These are phyloP conservation scores for Actinostola sp. DNA, from an alignment of 92 coral and sea anemone species.

Conservation along the genomic window DNA sequence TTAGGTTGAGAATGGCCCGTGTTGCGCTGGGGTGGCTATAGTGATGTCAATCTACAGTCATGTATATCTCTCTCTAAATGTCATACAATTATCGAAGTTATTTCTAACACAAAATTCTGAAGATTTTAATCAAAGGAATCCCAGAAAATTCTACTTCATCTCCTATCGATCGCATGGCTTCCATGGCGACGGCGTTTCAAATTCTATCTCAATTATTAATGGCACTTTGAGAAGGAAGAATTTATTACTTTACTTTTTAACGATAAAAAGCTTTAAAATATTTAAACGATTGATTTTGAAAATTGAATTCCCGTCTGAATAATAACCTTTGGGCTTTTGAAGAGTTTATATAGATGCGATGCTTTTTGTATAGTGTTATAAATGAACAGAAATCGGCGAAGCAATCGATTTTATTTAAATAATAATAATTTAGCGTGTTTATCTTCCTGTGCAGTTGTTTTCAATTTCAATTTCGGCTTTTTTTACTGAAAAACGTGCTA, in stretches of 20 bases:
- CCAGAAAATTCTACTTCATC: background rate
- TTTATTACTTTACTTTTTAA: background rate
- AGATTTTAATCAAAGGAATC: background rate
- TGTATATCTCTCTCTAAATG: background rate
- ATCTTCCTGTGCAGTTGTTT: background rate
- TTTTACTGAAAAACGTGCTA: too few species aligned
- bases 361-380: too few species aligned
- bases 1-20: constrained; percentile 21
- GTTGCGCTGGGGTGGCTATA: background rate
- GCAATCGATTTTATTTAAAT: background rate
- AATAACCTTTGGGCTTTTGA: too few species aligned
- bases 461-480: background rate
- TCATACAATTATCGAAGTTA: background rate
- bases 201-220: background rate
- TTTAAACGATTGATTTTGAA: too few species aligned
- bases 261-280: too few species aligned
- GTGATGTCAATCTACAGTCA: background rate
- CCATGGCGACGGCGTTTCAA: background rate
- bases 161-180: background rate
- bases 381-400: background rate
- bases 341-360: too few species aligned
- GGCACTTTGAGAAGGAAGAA: background rate
- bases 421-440: background rate
- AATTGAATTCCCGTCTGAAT: background rate
- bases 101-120: background rate